Conservation (phyloP, 2,888 invertebrate species). For the Eupelmus urozonus region DNA sequence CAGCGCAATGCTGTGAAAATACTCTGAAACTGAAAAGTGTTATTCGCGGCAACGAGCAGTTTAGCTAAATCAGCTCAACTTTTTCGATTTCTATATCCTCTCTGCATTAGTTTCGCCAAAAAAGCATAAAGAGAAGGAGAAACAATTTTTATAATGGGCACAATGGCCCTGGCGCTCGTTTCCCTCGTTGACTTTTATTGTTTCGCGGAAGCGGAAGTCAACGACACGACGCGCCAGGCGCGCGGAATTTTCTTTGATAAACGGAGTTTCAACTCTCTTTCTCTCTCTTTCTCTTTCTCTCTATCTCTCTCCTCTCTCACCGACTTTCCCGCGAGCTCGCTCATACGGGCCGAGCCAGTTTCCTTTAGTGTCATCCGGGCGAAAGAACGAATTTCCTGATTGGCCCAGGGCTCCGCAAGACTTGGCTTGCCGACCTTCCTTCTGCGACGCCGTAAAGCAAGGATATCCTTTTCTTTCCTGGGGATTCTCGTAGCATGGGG, state of each 20-base stretch:
- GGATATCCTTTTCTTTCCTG: slow-evolving; percentile 44
- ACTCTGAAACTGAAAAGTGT: too few relatives aligned
- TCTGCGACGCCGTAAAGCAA: slow-evolving; percentile 55
- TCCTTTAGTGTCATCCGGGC: slow-evolving; percentile 58
- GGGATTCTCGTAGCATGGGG: background rate
- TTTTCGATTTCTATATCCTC: background rate
- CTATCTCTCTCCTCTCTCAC: background rate
- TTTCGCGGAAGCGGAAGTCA: slow-evolving; percentile 56
- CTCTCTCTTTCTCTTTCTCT: slow-evolving; percentile 12
- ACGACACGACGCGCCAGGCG: slow-evolving; percentile 52
- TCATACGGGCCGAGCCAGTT: slow-evolving; percentile 47
- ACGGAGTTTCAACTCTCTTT: slow-evolving; percentile 30
- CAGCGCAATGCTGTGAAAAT: too few relatives aligned
- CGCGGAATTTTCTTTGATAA: slow-evolving; percentile 58
- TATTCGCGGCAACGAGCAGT: background rate
- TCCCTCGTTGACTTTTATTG: slow-evolving; percentile 50
- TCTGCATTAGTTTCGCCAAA: slow-evolving; percentile 5
- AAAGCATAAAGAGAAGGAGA: background rate
- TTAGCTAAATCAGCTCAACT: slow-evolving; percentile 2
- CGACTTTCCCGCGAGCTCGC: slow-evolving; percentile 34
- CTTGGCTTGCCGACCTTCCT: slow-evolving; percentile 43
- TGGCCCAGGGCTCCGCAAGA: slow-evolving; percentile 55
- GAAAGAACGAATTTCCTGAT: slow-evolving; percentile 63
- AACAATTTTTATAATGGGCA: slow-evolving; percentile 50
- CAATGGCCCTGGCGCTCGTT: slow-evolving; percentile 13